Conservation (phyloP, 1,140 invertebrate genomes). For the Zaprionus inermis region DNA sequence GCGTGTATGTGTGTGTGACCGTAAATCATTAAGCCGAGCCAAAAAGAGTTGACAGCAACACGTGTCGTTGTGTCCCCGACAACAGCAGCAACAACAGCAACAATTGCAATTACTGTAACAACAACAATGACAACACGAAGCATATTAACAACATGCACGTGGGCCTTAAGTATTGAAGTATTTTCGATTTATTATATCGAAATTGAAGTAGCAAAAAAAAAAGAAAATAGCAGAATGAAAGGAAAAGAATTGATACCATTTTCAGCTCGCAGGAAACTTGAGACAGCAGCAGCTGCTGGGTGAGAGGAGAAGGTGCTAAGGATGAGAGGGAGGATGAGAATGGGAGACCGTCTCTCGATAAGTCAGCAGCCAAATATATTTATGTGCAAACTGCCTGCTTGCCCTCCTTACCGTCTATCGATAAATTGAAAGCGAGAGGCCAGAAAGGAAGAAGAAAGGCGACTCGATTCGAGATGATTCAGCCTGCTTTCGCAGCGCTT, state of each 20-base stretch:
- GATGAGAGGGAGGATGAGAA: not conserved
- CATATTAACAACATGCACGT: constrained; percentile 28
- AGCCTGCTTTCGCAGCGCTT: constrained; percentile 24
- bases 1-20: constrained; percentile 14
- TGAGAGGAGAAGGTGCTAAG: not conserved
- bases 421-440: constrained; percentile 41
- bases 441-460: constrained; percentile 4
- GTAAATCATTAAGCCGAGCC: constrained; percentile 50
- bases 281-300: constrained; percentile 4
- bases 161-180: constrained; percentile 29
- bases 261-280: constrained; percentile 19
- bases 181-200: constrained; percentile 34
- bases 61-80: constrained; percentile 43
- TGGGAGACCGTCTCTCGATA: not conserved
- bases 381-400: not conserved
- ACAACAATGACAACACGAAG: constrained; percentile 20
- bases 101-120: constrained; percentile 35
- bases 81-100: constrained; percentile 17
- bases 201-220: constrained; percentile 37
- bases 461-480: constrained; percentile 21
- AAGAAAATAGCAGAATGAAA: constrained; percentile 4
- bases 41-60: constrained; percentile 54
- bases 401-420: constrained; percentile 1
- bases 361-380: constrained; percentile 38
- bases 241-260: constrained; percentile 39